Percentiles rank a stretch among this genome's conserved stretches.
Conservation (phyloP, 2,888 invertebrate genomes). For the Lepidocyrtoides sp. region DNA sequence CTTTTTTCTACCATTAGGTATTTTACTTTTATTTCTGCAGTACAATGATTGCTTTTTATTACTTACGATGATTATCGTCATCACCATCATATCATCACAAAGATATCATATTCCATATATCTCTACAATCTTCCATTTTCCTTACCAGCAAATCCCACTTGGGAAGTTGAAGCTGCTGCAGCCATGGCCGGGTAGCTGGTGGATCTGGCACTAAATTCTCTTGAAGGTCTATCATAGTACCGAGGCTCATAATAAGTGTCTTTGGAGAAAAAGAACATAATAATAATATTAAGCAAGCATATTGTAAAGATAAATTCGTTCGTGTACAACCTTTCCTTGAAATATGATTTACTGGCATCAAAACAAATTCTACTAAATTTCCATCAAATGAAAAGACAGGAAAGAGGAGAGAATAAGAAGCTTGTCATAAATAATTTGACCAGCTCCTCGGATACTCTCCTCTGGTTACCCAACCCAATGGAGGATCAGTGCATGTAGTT, state of each 20-base stretch:
- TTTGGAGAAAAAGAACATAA: neutral
- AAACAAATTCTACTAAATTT: neutral
- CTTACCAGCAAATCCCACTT: constrained; percentile 83
- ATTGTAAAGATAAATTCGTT: too few species aligned
- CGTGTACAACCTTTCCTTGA: too few species aligned
- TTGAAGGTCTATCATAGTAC: constrained; percentile 75
- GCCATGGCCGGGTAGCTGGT: constrained; percentile 80
- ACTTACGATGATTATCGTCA: constrained; percentile 33
- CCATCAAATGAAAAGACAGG: neutral
- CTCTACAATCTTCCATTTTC: neutral
- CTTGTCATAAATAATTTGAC: constrained; percentile 61
- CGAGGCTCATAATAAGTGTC: constrained; percentile 75
- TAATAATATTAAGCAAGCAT: neutral
- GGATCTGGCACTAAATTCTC: constrained; percentile 80
- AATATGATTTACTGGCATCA: neutral
- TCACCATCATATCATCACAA: neutral
- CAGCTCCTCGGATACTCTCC: neutral
- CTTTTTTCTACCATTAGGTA: neutral
- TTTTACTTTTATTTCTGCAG: neutral
- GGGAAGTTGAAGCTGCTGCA: constrained; percentile 66
- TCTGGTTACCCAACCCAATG: neutral
- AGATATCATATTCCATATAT: constrained; percentile 50
- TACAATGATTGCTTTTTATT: neutral
- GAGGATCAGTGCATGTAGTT: neutral
- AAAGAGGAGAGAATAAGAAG: neutral